phyloP scores from a whole-genome alignment of 2,113 vertebrate genomes.

The Lipotes vexillifer region DNA sequence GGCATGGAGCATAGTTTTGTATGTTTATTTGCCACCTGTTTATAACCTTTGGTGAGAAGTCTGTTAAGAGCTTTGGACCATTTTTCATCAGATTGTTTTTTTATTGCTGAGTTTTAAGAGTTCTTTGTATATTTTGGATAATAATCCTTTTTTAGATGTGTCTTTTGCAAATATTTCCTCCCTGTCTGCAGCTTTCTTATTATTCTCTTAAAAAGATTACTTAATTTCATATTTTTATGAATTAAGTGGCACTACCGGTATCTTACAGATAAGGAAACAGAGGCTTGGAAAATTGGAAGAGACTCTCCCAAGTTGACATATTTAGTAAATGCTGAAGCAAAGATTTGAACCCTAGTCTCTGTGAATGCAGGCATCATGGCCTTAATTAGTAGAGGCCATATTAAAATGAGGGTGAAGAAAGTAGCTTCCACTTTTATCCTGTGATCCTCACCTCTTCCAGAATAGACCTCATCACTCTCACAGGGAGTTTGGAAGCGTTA shows the following conservation, averaged over 20 bases:
- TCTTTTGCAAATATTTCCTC: neutral
- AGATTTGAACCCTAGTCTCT: neutral
- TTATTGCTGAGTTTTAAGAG: neutral
- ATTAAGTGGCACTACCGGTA: neutral
- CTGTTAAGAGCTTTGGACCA: neutral
- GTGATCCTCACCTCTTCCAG: neutral
- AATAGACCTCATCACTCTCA: neutral
- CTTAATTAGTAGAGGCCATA: neutral
- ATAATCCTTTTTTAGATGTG: neutral
- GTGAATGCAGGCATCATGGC: neutral
- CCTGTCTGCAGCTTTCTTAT: neutral
- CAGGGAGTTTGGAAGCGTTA: neutral
- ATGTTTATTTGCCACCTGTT: neutral
- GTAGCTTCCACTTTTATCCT: neutral
- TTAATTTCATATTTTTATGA: neutral
- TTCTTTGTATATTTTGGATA: neutral
- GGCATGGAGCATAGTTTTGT: neutral
- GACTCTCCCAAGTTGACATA: neutral
- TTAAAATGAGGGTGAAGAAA: neutral
- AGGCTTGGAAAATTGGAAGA: neutral
- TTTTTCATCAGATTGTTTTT: neutral
- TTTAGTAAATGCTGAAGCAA: neutral
- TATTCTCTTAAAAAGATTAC: neutral
- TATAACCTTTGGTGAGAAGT: neutral
- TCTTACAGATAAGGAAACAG: neutral